Conservation (phyloP, 1,140 invertebrate species). For the Musca domestica region DNA sequence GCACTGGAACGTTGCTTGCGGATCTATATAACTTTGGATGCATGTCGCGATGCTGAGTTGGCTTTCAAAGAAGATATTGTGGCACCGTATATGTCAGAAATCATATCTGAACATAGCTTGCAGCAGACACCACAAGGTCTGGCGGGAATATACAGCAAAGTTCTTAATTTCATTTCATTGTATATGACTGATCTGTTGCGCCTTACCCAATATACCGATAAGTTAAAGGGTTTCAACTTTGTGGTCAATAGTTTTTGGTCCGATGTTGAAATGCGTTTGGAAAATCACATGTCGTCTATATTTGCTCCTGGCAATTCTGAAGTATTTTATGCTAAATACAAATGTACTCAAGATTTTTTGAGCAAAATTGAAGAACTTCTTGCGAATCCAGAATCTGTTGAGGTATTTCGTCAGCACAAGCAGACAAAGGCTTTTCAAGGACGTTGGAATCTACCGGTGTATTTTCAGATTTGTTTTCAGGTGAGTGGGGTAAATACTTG, state of each 20-base stretch:
- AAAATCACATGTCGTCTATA: slow-evolving; percentile 74
- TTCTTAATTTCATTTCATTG: slow-evolving; percentile 69
- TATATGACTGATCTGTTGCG: slow-evolving; percentile 63
- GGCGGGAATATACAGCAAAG: slow-evolving; percentile 70
- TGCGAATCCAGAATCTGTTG: slow-evolving; percentile 57
- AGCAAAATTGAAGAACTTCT: slow-evolving; percentile 71
- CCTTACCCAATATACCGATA: slow-evolving; percentile 63
- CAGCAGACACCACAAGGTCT: slow-evolving; percentile 71
- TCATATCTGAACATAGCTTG: slow-evolving; percentile 74
- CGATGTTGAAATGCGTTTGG: slow-evolving; percentile 76
- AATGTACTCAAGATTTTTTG: slow-evolving; percentile 77
- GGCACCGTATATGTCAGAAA: slow-evolving; percentile 66
- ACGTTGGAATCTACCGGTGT: slow-evolving; percentile 91
- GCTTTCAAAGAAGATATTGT: slow-evolving; percentile 71
- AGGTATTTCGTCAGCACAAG: slow-evolving; percentile 61
- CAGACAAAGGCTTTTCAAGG: slow-evolving; percentile 73
- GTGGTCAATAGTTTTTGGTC: slow-evolving; percentile 86
- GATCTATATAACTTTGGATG: slow-evolving; percentile 67
- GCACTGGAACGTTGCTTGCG: slow-evolving; percentile 63
- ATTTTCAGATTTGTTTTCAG: slow-evolving; percentile 91
- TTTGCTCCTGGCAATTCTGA: slow-evolving; percentile 90
- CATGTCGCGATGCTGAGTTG: slow-evolving; percentile 69
- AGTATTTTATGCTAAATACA: slow-evolving; percentile 80
- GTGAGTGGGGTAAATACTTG: slow-evolving; percentile 22
- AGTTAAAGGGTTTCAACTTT: slow-evolving; percentile 80